phyloP scores from a whole-genome alignment of 2,888 invertebrate species.

The Ceraclea dissimilis region DNA sequence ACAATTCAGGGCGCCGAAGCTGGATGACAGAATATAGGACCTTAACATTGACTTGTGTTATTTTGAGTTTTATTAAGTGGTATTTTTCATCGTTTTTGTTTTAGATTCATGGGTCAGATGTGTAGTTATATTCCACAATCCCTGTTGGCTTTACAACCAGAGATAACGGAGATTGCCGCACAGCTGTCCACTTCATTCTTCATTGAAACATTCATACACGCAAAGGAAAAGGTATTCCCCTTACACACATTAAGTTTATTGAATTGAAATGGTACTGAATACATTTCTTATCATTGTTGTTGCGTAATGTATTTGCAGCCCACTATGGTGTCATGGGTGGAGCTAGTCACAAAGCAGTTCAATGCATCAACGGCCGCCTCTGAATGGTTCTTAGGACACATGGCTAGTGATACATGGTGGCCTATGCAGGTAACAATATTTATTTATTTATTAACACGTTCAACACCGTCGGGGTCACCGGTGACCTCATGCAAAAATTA shows the following conservation, averaged over 20 bases:
- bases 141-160: constrained; percentile 65
- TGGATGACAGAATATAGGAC: too few species aligned
- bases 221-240: constrained; percentile 82
- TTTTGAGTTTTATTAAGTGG: too few species aligned
- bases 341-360: constrained; percentile 88
- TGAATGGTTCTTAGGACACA: constrained; percentile 87
- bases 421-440: constrained; percentile 79
- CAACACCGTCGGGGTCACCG: too few species aligned
- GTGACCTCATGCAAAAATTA: too few species aligned
- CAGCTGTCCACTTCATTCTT: constrained; percentile 90
- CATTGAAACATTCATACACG: constrained; percentile 93
- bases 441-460: background rate
- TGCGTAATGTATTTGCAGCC: constrained; percentile 65
- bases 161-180: constrained; percentile 78
- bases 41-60: too few species aligned
- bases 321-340: constrained; percentile 96
- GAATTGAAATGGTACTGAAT: background rate
- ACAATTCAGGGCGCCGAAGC: too few species aligned
- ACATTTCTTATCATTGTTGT: background rate
- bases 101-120: constrained; percentile 93
- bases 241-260: constrained; percentile 5
- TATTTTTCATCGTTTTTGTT: too few species aligned
- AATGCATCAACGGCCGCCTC: constrained; percentile 84
- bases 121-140: constrained; percentile 91
- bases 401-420: constrained; percentile 94